These are phyloP conservation scores for Mastomys coucha DNA, from an alignment of 2,113 vertebrate genomes.

Conservation along the genomic window DNA sequence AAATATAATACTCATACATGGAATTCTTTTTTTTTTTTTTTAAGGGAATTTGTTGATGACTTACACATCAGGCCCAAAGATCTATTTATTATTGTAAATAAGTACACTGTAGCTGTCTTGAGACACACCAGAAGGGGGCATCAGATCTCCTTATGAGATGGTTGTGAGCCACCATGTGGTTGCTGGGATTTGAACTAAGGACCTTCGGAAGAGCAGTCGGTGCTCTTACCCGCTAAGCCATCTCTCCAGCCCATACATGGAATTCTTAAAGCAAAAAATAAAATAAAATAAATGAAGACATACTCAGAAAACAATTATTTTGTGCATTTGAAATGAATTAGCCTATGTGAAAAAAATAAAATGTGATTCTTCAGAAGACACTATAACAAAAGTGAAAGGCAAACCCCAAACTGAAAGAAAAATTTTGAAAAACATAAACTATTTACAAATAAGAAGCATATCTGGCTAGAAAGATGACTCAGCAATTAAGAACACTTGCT, in stretches of 20 bases:
- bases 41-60: too few species aligned
- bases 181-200: too few species aligned
- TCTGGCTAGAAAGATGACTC: neutral
- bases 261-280: neutral
- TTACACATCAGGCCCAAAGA: too few species aligned
- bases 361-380: neutral
- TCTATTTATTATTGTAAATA: too few species aligned
- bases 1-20: neutral
- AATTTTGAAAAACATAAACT: neutral
- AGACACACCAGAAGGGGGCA: too few species aligned
- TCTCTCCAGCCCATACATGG: too few species aligned
- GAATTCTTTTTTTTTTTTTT: too few species aligned
- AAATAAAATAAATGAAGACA: neutral
- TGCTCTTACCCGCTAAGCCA: too few species aligned
- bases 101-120: too few species aligned
- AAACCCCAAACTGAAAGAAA: neutral
- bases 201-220: too few species aligned
- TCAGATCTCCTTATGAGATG: too few species aligned
- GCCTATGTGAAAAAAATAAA: constrained; percentile 14
- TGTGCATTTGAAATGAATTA: neutral
- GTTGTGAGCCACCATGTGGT: too few species aligned
- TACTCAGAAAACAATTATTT: neutral
- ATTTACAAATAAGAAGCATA: neutral
- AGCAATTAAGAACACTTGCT: neutral
- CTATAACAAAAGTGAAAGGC: neutral